These are phyloP conservation scores for Rattus norvegicus DNA, from an alignment of 2,113 vertebrate species.

Conservation along the genomic window GRCr8 NC_086029.1:61147001-61147500, in stretches of 20 bases:
- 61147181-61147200: background rate
- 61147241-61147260: background rate
- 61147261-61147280: background rate
- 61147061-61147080: background rate
- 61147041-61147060: background rate
- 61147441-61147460: background rate
- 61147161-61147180: fast-evolving
- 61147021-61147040: background rate
- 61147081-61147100: background rate
- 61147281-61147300: background rate
- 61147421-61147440: background rate
- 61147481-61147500: slow-evolving; percentile 48
- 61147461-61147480: slow-evolving; percentile 62
- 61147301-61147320: background rate
- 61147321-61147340: background rate
- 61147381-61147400: background rate
- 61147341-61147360: background rate
- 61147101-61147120: too few species aligned
- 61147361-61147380: background rate
- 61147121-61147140: too few species aligned
- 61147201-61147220: background rate
- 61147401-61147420: background rate
- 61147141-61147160: background rate
- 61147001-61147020: background rate
- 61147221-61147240: background rate